Evolutionary conservation across 2,113 vertebrate species (phyloP), one percentile per base, ranked within the genome.

Genomic region (Gymnarchus niloticus): DNA sequence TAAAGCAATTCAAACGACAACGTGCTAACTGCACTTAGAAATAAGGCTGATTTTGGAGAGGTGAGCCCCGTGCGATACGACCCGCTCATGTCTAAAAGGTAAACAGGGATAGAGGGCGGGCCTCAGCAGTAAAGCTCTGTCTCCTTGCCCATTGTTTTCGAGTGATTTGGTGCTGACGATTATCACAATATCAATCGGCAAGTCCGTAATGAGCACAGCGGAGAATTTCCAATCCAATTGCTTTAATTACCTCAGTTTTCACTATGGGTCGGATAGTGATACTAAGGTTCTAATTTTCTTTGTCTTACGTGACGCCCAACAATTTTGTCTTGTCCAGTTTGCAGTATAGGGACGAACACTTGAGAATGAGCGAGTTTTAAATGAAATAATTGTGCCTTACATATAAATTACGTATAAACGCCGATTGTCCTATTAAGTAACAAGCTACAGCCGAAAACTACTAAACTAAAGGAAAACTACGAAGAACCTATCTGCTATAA

Each of bases 81-180:
- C 44, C 65, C 28, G 33, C 46, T 78, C 23, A 14, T 46, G 19
- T 78, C 19, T 78, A 78, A 46, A 48, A 78, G 41, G 10, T 12
- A n/a, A 6, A 46, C n/a, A 8, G 86, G 90, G 92, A 88, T 91
- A 91, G 91, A 91, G 92, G 92, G 90, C 92, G 92, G 91, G 87
- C 86, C 87, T 86, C 86, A 88, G 87, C 91, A 87, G 90, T 85
- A 88, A 88, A 88, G 88, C 89, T 92, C 86, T 90, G 89, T 92
- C 86, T 90, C 78, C 83, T 83, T 81, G 48, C 89, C 88, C 87
- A 92, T 93, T 92, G 91, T 92, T 85, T 93, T 91, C 89, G 57
- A 52, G 76, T 87, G 90, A 90, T 91, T 91, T 90, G 77, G 81
- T 89, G 91, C 90, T 90, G 91, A 85, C 85, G 87, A 91, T 92